Evolutionary conservation across 2,797 vertebrate genomes (phyloP).

Genomic region (Sebastes hubbsi): DNA sequence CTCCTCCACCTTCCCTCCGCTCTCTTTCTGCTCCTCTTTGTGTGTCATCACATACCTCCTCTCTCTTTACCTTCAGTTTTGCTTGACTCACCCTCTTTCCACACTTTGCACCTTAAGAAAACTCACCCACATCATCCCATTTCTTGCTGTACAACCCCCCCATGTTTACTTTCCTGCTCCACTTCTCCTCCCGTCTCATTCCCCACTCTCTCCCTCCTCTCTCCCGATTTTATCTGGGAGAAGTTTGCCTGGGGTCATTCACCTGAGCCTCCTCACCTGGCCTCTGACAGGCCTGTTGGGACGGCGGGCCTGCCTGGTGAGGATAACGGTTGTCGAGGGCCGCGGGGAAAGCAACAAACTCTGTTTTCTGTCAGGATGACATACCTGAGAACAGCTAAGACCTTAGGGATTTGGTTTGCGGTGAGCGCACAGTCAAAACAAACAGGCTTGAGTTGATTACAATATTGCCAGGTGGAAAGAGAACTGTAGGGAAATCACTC

Average conservation of each 20-base stretch:
- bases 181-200: constrained; percentile 2
- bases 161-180: constrained; percentile 3
- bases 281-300: constrained; percentile 60
- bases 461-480: constrained; percentile 22
- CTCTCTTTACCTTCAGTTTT: background rate
- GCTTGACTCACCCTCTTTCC: background rate
- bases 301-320: constrained; percentile 34
- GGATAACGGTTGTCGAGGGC: constrained; percentile 51
- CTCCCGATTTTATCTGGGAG: constrained; percentile 38
- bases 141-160: background rate
- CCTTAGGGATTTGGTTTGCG: constrained; percentile 36
- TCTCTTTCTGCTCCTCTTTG: background rate
- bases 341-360: constrained; percentile 46
- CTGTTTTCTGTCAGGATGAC: constrained; percentile 58
- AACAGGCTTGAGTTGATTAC: constrained; percentile 25
- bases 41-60: background rate
- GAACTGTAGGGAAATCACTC: constrained; percentile 20
- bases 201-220: constrained; percentile 15
- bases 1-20: background rate
- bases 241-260: constrained; percentile 74
- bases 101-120: constrained; percentile 9
- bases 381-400: constrained; percentile 43
- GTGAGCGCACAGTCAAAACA: constrained; percentile 28
- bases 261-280: constrained; percentile 78
- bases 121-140: background rate